Percentiles rank a stretch among this genome's conserved stretches.
Evolutionary conservation across 1,140 invertebrate species (phyloP).

Genomic region (Zaprionus capensis): DNA sequence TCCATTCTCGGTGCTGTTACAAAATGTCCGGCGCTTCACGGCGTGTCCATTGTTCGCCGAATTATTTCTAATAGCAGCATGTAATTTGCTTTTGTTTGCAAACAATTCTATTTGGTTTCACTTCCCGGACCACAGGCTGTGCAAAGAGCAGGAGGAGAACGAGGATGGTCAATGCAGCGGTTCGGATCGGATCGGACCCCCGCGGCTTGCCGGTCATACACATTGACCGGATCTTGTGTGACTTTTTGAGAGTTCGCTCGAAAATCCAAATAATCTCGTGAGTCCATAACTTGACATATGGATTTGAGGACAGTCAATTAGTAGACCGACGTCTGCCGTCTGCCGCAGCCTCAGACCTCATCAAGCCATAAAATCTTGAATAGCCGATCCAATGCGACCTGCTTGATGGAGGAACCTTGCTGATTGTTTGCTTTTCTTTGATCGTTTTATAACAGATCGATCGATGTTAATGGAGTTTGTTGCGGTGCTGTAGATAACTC

Average conservation of each 20-base stretch:
- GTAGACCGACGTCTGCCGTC: conserved; percentile 3
- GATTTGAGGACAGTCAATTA: conserved; percentile 40
- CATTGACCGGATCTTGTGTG: conserved; percentile 34
- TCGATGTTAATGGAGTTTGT: conserved; percentile 2
- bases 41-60: conserved; percentile 69
- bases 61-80: conserved; percentile 78
- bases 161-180: conserved; percentile 6
- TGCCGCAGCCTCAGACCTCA: not conserved
- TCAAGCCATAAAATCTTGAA: conserved; percentile 12
- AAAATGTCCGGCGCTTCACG: conserved; percentile 70
- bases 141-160: conserved; percentile 14
- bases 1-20: conserved; percentile 19
- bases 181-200: conserved; percentile 15
- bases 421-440: not conserved
- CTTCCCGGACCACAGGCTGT: conserved; percentile 69
- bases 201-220: conserved; percentile 13
- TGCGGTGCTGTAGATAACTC: not conserved
- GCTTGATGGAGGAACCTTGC: not conserved
- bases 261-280: conserved; percentile 33
- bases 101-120: conserved; percentile 82
- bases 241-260: conserved; percentile 29
- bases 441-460: conserved; percentile 8
- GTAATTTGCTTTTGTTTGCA: conserved; percentile 80
- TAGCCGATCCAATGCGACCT: not conserved
- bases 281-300: conserved; percentile 37